phyloP scores from a whole-genome alignment of 2,888 invertebrate genomes.

The Drosophila borborema region DNA sequence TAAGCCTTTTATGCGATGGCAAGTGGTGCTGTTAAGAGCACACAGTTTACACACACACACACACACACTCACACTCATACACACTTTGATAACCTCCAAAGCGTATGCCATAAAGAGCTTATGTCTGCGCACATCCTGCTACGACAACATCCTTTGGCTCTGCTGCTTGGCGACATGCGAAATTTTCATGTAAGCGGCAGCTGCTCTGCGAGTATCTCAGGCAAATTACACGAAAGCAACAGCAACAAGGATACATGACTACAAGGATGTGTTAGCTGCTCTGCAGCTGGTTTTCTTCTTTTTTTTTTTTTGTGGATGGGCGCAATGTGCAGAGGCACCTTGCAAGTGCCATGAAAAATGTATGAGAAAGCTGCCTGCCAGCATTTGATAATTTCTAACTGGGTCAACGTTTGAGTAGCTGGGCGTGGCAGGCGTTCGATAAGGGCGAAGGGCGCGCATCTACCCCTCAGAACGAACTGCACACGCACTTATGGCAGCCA shows the following conservation, averaged over 20 bases:
- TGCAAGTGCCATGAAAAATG: constrained; percentile 60
- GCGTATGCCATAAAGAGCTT: constrained; percentile 68
- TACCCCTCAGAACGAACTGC: not conserved
- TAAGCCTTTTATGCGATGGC: constrained; percentile 66
- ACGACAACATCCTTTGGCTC: constrained; percentile 37
- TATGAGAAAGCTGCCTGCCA: constrained; percentile 49
- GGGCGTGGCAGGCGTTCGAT: constrained; percentile 36
- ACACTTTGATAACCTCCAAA: constrained; percentile 49
- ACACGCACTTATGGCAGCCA: constrained; percentile 18
- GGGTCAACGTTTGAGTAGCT: constrained; percentile 44
- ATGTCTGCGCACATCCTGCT: constrained; percentile 66
- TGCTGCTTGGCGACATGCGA: constrained; percentile 44
- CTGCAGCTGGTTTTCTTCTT: not conserved
- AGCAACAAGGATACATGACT: constrained; percentile 32
- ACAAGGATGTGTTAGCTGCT: constrained; percentile 29
- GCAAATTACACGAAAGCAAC: constrained; percentile 56
- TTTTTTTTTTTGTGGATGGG: not conserved
- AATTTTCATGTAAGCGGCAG: constrained; percentile 61
- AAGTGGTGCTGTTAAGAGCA: constrained; percentile 46
- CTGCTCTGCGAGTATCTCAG: constrained; percentile 54
- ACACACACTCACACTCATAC: not conserved
- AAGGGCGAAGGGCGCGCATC: constrained; percentile 2
- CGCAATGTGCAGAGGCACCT: not conserved
- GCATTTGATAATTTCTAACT: constrained; percentile 61
- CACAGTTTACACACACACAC: constrained; percentile 17